Conservation (phyloP, 2,888 invertebrate species). For the Atherix ibis region DNA sequence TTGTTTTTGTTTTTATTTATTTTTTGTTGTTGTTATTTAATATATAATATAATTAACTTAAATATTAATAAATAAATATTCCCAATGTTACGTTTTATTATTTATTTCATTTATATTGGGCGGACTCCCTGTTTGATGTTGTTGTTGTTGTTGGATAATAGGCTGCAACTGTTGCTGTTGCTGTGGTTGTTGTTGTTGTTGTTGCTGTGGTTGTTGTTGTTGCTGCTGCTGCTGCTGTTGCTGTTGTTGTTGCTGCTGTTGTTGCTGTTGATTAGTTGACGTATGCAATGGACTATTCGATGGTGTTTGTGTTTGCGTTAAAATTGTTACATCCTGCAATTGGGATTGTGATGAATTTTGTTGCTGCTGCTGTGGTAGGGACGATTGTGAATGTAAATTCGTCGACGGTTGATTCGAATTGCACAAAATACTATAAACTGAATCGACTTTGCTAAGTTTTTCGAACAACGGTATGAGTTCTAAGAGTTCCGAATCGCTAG, state of each 20-base stretch:
- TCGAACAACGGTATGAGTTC: slow-evolving; percentile 98
- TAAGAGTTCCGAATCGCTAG: slow-evolving; percentile 89
- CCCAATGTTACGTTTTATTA: slow-evolving; percentile 35
- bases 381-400: slow-evolving; percentile 19
- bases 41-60: slow-evolving; percentile 19
- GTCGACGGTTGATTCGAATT: slow-evolving; percentile 51
- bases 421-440: slow-evolving; percentile 88
- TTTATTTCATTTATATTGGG: slow-evolving; percentile 31
- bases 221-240: slow-evolving; percentile 19
- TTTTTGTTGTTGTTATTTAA: too few species aligned
- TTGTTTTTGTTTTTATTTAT: too few species aligned
- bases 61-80: slow-evolving; percentile 34
- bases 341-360: slow-evolving; percentile 9
- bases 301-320: slow-evolving; percentile 9
- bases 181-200: slow-evolving; percentile 15
- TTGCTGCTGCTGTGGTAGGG: slow-evolving; percentile 11
- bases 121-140: slow-evolving; percentile 26
- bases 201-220: slow-evolving; percentile 29
- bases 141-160: slow-evolving; percentile 15
- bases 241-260: slow-evolving; percentile 16
- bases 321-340: slow-evolving; percentile 8
- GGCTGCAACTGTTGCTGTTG: slow-evolving; percentile 14
- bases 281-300: slow-evolving; percentile 16
- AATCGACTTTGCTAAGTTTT: slow-evolving; percentile 89
- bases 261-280: slow-evolving; percentile 14